These are phyloP conservation scores for Drosophila putrida DNA, from an alignment of 2,888 invertebrate genomes.

Conservation along the genomic window DNA sequence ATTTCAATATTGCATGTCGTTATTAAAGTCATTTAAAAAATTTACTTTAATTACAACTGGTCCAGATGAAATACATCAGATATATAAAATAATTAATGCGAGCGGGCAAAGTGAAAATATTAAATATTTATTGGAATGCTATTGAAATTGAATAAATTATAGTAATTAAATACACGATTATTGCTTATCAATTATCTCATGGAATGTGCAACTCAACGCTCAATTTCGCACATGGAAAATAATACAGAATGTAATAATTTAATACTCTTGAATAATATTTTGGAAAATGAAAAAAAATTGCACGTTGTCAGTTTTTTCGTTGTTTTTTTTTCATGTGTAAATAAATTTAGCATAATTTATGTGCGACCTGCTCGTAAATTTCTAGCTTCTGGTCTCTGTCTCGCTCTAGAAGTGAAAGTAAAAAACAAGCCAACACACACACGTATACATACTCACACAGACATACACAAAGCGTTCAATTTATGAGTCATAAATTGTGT, in stretches of 20 bases:
- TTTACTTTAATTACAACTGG: slow-evolving; percentile 9
- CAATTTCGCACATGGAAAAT: not conserved
- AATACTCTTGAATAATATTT: slow-evolving; percentile 1
- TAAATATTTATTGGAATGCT: slow-evolving; percentile 26
- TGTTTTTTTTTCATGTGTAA: slow-evolving; percentile 3
- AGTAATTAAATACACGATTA: slow-evolving; percentile 5
- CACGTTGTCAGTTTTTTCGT: slow-evolving; percentile 15
- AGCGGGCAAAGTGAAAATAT: not conserved
- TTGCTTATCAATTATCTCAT: slow-evolving; percentile 10
- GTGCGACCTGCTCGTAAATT: slow-evolving; percentile 42
- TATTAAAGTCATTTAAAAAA: slow-evolving; percentile 8
- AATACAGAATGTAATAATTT: not conserved
- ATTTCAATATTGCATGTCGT: slow-evolving; percentile 40
- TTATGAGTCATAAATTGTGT: slow-evolving; percentile 56
- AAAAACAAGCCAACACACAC: slow-evolving; percentile 16
- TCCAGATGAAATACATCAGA: slow-evolving; percentile 1
- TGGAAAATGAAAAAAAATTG: not conserved
- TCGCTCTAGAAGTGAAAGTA: slow-evolving; percentile 12
- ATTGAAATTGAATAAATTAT: slow-evolving; percentile 14
- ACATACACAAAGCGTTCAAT: slow-evolving; percentile 41
- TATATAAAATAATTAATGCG: slow-evolving; percentile 5
- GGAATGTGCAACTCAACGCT: slow-evolving; percentile 2
- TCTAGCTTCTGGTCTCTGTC: slow-evolving; percentile 20
- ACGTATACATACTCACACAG: slow-evolving; percentile 7
- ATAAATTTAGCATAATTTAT: slow-evolving; percentile 47